Evolutionary conservation across 2,797 vertebrate species (phyloP), one percentile per base, ranked within the genome.

Genomic region (Phaenicophaeus curvirostris): DNA sequence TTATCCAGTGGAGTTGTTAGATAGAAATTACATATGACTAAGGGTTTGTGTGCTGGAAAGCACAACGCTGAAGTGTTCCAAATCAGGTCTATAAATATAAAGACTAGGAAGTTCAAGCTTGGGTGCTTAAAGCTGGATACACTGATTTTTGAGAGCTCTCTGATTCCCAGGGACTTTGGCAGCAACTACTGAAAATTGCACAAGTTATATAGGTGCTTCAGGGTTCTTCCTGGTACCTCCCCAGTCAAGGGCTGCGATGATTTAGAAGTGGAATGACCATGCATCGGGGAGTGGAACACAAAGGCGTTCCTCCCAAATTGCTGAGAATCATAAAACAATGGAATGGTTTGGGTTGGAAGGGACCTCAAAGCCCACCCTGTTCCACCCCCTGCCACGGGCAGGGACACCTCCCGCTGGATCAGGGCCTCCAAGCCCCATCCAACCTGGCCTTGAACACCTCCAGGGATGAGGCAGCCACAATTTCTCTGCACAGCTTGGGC

Each of bases 1-100:
- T 75, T 81, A 39, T 44, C 27, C 77, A 2, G 18, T n/a, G 18
- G 46, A 58, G 68, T 73, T 1, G 8, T 42, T 72, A 13, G 51
- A 16, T 79, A 79, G 35, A 44, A 87, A 90, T 89, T 76, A 93
- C 79, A 90, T 93, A 76, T 87, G 89, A 62, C 55, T 69, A 5
- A 63, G 53, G 31, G 27, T 86, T 90, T 85, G 41, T 78, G 66
- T 72, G 55, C 85, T 79, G 16, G 53, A 65, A 74, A 90, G 81
- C 33, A 6, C 74, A 69, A 75, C 84, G 67, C 59, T 91, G 68
- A 74, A 78, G 54, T 62, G 88, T 62, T 24, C 81, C 71, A 76
- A 79, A 35, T 73, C 18, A 1, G 7, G 35, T 15, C 48, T 93
- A 21, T 63, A 77, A 91, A 85, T 39, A 51, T 10, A 39, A 75